phyloP scores from a whole-genome alignment of 92 coral and sea anemone genomes.

The Epizoanthus ramosus region DNA sequence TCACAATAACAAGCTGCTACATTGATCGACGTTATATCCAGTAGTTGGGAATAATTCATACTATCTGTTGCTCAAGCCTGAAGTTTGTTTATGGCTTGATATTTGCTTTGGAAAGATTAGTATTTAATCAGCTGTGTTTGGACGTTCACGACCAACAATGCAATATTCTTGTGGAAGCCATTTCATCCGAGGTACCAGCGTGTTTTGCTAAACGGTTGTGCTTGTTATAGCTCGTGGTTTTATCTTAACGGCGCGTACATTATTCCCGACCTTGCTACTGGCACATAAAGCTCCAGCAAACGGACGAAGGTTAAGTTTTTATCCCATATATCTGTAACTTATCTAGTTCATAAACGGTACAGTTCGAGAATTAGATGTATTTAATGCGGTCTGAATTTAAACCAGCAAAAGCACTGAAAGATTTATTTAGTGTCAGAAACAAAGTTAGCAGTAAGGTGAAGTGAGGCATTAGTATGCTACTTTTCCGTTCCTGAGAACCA shows the following conservation, averaged over 20 bases:
- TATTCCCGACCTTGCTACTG: neutral
- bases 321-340: no score
- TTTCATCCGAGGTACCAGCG: slow-evolving; percentile 9
- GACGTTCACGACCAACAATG: neutral
- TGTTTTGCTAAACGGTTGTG: neutral
- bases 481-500: no score
- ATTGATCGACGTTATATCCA: neutral
- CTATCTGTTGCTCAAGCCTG: neutral
- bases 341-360: no score
- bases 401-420: no score
- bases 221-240: slow-evolving; percentile 16
- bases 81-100: no score
- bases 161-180: neutral
- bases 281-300: no score
- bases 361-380: no score
- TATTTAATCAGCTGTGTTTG: neutral
- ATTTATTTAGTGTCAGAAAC: no score
- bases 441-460: no score
- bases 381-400: no score
- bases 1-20: neutral
- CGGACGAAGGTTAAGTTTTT: neutral
- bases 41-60: neutral
- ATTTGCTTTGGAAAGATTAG: no score
- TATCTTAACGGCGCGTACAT: neutral
- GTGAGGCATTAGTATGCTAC: no score